These are phyloP conservation scores for Drosophila burlai DNA, from an alignment of 1,140 invertebrate species.

Conservation along the genomic window DNA sequence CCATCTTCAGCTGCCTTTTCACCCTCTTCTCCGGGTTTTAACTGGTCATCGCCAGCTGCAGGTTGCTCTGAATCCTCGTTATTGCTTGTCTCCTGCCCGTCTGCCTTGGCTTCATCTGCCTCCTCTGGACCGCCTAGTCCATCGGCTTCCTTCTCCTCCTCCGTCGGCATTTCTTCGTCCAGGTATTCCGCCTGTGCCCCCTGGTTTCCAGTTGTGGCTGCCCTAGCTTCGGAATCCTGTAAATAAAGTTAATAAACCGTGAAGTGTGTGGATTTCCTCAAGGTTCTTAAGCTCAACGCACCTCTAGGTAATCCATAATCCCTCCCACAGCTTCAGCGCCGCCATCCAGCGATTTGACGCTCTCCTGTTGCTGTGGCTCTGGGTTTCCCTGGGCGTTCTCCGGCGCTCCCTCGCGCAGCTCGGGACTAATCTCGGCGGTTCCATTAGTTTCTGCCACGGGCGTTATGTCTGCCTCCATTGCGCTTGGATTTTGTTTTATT, in stretches of 20 bases:
- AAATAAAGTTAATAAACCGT: constrained; percentile 21
- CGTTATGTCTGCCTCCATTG: constrained; percentile 66
- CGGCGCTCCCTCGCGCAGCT: constrained; percentile 9
- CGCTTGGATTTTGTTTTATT: constrained; percentile 8
- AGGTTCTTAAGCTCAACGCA: constrained; percentile 1
- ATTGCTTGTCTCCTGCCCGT: background rate
- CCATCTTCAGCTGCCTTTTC: background rate
- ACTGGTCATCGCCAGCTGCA: background rate
- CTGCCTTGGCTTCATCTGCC: background rate
- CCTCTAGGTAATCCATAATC: constrained; percentile 57
- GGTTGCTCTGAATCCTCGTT: background rate
- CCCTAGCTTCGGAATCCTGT: constrained; percentile 26
- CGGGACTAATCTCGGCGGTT: constrained; percentile 18
- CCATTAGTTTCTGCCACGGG: constrained; percentile 43
- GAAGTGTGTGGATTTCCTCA: background rate
- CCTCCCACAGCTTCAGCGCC: constrained; percentile 18
- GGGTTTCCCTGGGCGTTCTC: constrained; percentile 20
- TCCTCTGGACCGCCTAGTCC: background rate
- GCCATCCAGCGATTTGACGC: constrained; percentile 19
- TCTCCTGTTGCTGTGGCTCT: constrained; percentile 22
- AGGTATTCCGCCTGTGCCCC: constrained; percentile 64
- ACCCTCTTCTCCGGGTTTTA: background rate
- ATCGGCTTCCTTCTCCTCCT: constrained; percentile 19
- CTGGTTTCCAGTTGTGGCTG: background rate
- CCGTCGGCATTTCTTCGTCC: constrained; percentile 49